Percentiles rank a stretch among this genome's conserved stretches.
phyloP scores from a whole-genome alignment of 2,888 invertebrate species.

The Carpatolechia fugitivella region DNA sequence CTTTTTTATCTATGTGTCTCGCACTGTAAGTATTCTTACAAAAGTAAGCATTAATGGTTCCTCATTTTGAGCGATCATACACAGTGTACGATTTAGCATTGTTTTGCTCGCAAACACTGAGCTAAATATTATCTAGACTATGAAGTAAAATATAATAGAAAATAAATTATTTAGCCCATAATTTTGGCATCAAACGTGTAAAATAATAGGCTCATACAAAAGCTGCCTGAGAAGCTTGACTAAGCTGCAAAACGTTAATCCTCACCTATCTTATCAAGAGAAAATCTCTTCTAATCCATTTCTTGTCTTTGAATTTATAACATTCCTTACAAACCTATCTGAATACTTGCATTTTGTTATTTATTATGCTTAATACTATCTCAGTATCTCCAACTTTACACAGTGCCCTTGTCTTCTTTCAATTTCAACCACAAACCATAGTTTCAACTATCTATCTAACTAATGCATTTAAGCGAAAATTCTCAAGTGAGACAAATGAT shows the following conservation, averaged over 20 bases:
- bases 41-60: neutral
- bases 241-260: neutral
- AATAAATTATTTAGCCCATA: slow-evolving; percentile 1
- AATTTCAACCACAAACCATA: neutral
- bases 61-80: slow-evolving; percentile 3
- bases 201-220: neutral
- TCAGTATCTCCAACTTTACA: neutral
- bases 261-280: neutral
- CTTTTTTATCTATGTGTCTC: too few relatives aligned
- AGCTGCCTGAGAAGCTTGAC: slow-evolving; percentile 1
- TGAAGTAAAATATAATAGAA: slow-evolving; percentile 1
- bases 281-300: neutral
- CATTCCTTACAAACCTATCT: neutral
- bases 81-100: neutral
- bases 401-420: neutral
- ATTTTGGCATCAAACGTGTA: neutral
- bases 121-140: slow-evolving; percentile 1
- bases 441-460: too few relatives aligned
- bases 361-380: slow-evolving; percentile 8
- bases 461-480: too few relatives aligned
- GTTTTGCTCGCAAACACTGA: neutral
- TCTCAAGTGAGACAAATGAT: too few relatives aligned
- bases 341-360: slow-evolving; percentile 4
- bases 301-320: neutral
- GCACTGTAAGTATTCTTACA: neutral